These are phyloP conservation scores for Phyllostomus hastatus DNA, from an alignment of 2,113 vertebrate species.

Conservation along the genomic window DNA sequence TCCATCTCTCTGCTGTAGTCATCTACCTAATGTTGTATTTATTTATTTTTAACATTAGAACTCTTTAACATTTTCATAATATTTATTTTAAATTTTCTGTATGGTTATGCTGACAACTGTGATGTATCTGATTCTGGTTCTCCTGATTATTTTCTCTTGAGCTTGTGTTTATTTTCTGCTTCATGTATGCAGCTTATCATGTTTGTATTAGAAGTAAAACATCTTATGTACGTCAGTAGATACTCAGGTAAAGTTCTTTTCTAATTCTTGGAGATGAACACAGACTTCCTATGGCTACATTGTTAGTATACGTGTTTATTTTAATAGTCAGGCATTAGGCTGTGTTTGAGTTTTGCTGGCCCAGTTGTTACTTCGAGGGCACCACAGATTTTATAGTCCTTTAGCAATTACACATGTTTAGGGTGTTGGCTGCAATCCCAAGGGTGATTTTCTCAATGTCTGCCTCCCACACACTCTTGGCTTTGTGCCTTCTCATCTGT, in stretches of 20 bases:
- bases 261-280: background rate
- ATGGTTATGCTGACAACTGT: background rate
- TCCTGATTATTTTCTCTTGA: background rate
- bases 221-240: background rate
- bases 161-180: background rate
- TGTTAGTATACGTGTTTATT: background rate
- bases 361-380: background rate
- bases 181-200: background rate
- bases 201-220: background rate
- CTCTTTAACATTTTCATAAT: background rate
- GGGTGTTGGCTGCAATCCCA: background rate
- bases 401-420: background rate
- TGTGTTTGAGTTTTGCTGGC: background rate
- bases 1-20: background rate
- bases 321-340: background rate
- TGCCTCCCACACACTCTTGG: background rate
- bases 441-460: background rate
- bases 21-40: background rate
- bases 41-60: background rate
- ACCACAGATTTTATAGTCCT: background rate
- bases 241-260: background rate
- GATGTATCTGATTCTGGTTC: background rate
- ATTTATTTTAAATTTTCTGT: background rate
- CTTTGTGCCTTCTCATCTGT: background rate
- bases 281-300: background rate